Conservation (phyloP, 2,797 vertebrate genomes). For the Diplodus sargus region DNA sequence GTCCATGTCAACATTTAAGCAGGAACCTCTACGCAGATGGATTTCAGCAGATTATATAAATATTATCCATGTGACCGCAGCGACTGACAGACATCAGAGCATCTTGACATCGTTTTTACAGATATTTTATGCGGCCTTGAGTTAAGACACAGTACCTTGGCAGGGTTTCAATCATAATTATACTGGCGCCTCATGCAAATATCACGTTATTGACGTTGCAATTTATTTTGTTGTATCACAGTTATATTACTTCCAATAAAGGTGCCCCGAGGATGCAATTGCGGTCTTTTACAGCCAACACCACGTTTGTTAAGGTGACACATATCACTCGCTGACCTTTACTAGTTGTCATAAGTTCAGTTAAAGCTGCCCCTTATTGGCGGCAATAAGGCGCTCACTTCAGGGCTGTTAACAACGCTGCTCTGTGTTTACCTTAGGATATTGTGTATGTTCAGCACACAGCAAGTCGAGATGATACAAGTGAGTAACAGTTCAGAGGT, state of each 20-base stretch:
- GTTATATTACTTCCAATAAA: conserved; percentile 40
- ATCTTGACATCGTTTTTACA: conserved; percentile 25
- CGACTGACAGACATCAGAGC: conserved; percentile 23
- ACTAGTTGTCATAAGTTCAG: conserved; percentile 46
- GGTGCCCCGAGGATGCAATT: conserved; percentile 21
- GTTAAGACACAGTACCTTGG: conserved; percentile 9
- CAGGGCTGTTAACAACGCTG: conserved; percentile 48
- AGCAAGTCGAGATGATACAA: conserved; percentile 57
- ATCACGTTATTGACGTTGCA: conserved; percentile 15
- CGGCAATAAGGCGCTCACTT: conserved; percentile 60
- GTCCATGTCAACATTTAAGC: too few relatives aligned
- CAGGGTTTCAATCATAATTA: conserved; percentile 12
- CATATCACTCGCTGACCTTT: conserved; percentile 64
- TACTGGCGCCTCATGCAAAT: conserved; percentile 17
- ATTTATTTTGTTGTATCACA: conserved; percentile 16
- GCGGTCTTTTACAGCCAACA: conserved; percentile 50
- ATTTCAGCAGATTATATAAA: too few relatives aligned
- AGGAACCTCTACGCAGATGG: too few relatives aligned
- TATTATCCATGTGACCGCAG: too few relatives aligned
- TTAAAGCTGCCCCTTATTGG: conserved; percentile 54
- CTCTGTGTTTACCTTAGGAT: conserved; percentile 74
- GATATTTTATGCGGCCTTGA: conserved; percentile 8
- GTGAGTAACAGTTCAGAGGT: conserved; percentile 60
- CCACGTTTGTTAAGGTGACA: conserved; percentile 46
- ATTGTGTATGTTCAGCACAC: conserved; percentile 72